Conservation (phyloP, 2,113 vertebrate genomes). For the Triplophysa tibetana region DNA sequence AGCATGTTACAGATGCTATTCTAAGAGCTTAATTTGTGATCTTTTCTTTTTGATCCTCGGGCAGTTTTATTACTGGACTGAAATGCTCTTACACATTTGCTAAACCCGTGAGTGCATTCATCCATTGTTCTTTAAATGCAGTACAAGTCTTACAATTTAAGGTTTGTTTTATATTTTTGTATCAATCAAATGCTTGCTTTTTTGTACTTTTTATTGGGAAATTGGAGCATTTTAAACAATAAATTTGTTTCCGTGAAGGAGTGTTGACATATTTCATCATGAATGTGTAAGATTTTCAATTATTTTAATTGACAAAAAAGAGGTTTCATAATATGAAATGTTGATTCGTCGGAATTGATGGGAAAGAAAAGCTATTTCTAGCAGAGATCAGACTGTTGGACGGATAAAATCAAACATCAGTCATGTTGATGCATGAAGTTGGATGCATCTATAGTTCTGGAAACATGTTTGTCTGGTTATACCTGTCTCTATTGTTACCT, state of each 20-base stretch:
- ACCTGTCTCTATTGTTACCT: constrained; percentile 5
- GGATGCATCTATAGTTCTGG: background rate
- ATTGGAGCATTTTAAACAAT: constrained; percentile 68
- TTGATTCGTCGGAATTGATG: too few species aligned
- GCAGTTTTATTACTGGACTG: background rate
- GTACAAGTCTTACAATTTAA: constrained; percentile 54
- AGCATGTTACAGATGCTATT: background rate
- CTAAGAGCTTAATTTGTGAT: constrained; percentile 2
- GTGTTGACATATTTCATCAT: background rate
- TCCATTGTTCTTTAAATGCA: constrained; percentile 51
- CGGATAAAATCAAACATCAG: background rate
- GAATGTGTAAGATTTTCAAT: too few species aligned
- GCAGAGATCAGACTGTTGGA: background rate
- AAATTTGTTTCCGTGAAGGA: constrained; percentile 55
- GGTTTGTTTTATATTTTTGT: constrained; percentile 52
- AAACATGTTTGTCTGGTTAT: constrained; percentile 58
- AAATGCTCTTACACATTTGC: constrained; percentile 7
- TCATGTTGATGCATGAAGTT: constrained; percentile 10
- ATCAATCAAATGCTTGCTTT: constrained; percentile 63
- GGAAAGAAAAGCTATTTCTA: background rate
- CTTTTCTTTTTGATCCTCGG: background rate
- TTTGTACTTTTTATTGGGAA: constrained; percentile 59
- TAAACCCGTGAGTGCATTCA: constrained; percentile 11
- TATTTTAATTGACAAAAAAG: too few species aligned
- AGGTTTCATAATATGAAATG: background rate